Base-by-base conservation (phyloP, 2,888 invertebrate genomes). In the Epirrita christyi region DNA sequence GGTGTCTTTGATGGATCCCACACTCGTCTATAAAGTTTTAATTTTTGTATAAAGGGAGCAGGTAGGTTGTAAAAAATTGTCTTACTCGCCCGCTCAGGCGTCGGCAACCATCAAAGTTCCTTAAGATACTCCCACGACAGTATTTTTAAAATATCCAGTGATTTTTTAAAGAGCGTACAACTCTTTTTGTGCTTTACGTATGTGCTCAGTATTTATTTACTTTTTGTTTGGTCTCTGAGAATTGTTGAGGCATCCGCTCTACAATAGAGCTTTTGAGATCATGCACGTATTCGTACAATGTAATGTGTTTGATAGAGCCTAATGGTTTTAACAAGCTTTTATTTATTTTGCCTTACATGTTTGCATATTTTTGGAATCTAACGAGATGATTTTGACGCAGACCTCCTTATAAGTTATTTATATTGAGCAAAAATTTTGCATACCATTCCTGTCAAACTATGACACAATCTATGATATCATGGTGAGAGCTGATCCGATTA, bases 61-160 rank as follows among this genome's bases (percentile, higher is more conserved):
- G 81, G 86, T 86, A 88, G 85, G 82, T 82, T 81, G 75, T 78
- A 88, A 80, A 88, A 87, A 88, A 85, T 68, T 80, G 78, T 83
- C 81, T 87, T 82, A 83, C 72, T 71, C 52, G 47, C 32, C 73
- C 73, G 76, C 72, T 65, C 62, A 64, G 63, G 62, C 72, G 88
- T 80, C 89, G 90, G 88, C 85, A 70, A 63, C 66, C 78, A 76
- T 89, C 88, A 89, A 90, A 89, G 81, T 70, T 55, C 59, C 55
- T 57, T 69, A 73, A 71, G 70, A 71, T 68, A 79, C 85, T 89
- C 89, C 88, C 90, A 91, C 88, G 88, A 85, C 85, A 83, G 70
- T 80, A 76, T 81, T 86, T 86, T 79, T 78, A 80, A 87, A 85
- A 86, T 83, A 85, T 85, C 78, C 78, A 80, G 75, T 74, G 72